phyloP scores from a whole-genome alignment of 2,888 invertebrate genomes.

The Dendrolimus houi region DNA sequence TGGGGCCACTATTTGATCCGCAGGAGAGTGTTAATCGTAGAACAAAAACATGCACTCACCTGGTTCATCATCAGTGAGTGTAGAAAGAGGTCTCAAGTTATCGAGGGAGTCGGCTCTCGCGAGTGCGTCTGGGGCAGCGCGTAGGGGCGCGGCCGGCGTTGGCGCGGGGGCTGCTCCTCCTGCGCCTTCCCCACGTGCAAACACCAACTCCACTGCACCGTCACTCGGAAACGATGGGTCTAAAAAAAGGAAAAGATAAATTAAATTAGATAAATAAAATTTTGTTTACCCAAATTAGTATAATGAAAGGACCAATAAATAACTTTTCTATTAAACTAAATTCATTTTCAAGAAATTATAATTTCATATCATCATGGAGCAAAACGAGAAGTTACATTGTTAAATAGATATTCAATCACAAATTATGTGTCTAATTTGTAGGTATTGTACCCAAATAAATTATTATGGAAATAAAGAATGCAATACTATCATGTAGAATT shows the following conservation, averaged over 20 bases:
- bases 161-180: slow-evolving; percentile 80
- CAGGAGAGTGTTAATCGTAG: too few species aligned
- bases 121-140: slow-evolving; percentile 82
- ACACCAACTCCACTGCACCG: slow-evolving; percentile 90
- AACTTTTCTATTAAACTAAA: too few species aligned
- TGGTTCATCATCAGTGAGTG: slow-evolving; percentile 62
- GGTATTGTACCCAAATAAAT: too few species aligned
- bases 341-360: too few species aligned
- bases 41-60: slow-evolving; percentile 29
- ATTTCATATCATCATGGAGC: background rate
- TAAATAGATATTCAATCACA: too few species aligned
- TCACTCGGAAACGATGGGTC: slow-evolving; percentile 89
- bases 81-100: slow-evolving; percentile 63
- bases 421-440: too few species aligned
- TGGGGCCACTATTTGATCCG: too few species aligned
- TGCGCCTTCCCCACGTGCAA: slow-evolving; percentile 75
- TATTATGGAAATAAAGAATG: too few species aligned
- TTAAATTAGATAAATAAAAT: background rate
- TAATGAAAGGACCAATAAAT: too few species aligned
- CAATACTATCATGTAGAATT: too few species aligned
- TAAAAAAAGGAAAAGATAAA: slow-evolving; percentile 32
- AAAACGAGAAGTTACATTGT: background rate
- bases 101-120: slow-evolving; percentile 88
- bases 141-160: slow-evolving; percentile 82
- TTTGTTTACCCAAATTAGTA: too few species aligned